Evolutionary conservation across 2,797 vertebrate genomes (phyloP).

Genomic region (Chaetophractus vellerosus): DNA sequence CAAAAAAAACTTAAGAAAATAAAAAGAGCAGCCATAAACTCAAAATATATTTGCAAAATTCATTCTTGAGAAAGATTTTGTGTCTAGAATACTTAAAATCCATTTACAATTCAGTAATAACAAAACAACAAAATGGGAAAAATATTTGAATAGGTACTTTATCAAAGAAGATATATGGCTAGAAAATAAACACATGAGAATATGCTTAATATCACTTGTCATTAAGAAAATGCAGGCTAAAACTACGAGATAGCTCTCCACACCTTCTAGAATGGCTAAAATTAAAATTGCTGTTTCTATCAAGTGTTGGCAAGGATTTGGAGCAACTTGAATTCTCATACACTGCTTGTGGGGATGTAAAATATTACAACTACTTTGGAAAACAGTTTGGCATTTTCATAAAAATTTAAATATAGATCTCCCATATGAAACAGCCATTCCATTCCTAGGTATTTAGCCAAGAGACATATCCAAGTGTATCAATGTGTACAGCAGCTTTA

Average conservation of each 20-base stretch:
- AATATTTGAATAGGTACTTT: neutral
- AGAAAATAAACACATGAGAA: neutral
- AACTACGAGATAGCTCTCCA: neutral
- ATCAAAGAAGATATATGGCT: neutral
- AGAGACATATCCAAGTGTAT: neutral
- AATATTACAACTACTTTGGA: neutral
- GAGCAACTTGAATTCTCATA: neutral
- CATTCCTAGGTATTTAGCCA: neutral
- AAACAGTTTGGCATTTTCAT: constrained; percentile 10
- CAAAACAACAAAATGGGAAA: neutral
- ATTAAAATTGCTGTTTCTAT: neutral
- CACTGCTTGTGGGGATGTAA: neutral
- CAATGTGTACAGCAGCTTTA: neutral
- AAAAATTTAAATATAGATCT: constrained; percentile 5
- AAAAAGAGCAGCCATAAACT: neutral
- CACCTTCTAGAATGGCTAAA: neutral
- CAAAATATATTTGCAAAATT: neutral
- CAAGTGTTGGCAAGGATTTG: neutral
- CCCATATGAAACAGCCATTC: neutral
- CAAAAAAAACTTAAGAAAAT: neutral
- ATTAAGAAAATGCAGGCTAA: neutral
- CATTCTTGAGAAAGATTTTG: neutral
- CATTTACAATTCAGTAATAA: neutral
- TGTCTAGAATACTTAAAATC: neutral
- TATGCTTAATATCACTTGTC: neutral